These are phyloP conservation scores for Dasysyrphus albostriatus DNA, from an alignment of 2,888 invertebrate species.

Conservation along the genomic window DNA sequence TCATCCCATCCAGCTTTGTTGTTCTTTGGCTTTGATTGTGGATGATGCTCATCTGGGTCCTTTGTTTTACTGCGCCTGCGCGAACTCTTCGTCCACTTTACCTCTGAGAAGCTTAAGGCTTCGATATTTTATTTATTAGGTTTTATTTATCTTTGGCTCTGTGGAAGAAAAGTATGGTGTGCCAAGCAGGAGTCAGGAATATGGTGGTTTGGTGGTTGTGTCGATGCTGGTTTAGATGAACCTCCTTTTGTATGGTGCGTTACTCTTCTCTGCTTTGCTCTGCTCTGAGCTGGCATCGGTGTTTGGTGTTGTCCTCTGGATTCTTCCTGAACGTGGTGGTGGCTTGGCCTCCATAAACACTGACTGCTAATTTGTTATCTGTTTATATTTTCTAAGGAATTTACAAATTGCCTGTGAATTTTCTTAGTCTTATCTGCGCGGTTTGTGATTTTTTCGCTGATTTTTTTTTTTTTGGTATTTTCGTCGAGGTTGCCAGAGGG, in stretches of 20 bases:
- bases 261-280: constrained; percentile 41
- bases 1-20: not conserved
- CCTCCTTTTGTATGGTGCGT: constrained; percentile 55
- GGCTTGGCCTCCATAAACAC: constrained; percentile 41
- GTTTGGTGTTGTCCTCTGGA: not conserved
- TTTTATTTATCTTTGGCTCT: constrained; percentile 70
- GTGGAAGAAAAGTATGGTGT: constrained; percentile 34
- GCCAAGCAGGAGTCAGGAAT: constrained; percentile 46
- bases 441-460: constrained; percentile 61
- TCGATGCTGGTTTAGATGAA: constrained; percentile 32
- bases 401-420: constrained; percentile 76
- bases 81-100: constrained; percentile 6
- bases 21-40: constrained; percentile 28
- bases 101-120: constrained; percentile 25
- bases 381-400: constrained; percentile 76
- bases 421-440: constrained; percentile 67
- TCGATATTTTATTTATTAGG: constrained; percentile 75
- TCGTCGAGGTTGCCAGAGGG: constrained; percentile 9
- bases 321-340: constrained; percentile 31
- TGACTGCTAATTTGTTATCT: constrained; percentile 76
- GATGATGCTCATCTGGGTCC: constrained; percentile 67
- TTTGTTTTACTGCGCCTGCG: constrained; percentile 56
- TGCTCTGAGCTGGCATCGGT: not conserved
- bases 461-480: constrained; percentile 33
- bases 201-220: constrained; percentile 36